phyloP scores from a whole-genome alignment of 2,113 vertebrate species.

The Caloenas nicobarica region DNA sequence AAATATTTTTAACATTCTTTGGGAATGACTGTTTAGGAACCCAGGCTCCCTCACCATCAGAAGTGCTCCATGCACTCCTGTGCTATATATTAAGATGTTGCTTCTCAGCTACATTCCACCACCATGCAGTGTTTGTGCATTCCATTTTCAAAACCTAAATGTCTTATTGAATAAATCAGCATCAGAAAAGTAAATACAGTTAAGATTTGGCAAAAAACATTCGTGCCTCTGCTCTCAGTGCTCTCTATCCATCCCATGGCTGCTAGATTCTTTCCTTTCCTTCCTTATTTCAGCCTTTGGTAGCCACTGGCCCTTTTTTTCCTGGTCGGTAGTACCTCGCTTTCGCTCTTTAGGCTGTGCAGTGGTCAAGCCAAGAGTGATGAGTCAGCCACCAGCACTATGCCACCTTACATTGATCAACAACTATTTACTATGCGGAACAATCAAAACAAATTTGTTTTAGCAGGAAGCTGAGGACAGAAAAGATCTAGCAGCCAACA shows the following conservation, averaged over 20 bases:
- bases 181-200: neutral
- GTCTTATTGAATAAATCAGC: neutral
- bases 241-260: neutral
- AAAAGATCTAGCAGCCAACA: neutral
- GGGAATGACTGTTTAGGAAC: neutral
- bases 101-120: neutral
- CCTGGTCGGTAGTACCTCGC: neutral
- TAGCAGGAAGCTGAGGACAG: neutral
- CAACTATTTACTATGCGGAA: neutral
- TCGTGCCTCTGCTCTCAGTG: neutral
- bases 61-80: neutral
- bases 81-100: neutral
- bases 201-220: neutral
- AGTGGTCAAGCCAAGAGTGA: neutral
- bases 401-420: neutral
- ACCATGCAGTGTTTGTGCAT: accelerated
- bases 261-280: neutral
- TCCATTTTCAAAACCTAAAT: neutral
- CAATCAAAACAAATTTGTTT: neutral
- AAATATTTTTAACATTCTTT: conserved; percentile 20
- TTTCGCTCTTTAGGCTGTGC: neutral
- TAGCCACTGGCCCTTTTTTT: neutral
- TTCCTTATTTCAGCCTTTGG: neutral
- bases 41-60: neutral
- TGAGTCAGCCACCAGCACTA: neutral